Evolutionary conservation across 2,113 vertebrate species (phyloP), one percentile per base, ranked within the genome.

Genomic region (Brachirus orientalis): DNA sequence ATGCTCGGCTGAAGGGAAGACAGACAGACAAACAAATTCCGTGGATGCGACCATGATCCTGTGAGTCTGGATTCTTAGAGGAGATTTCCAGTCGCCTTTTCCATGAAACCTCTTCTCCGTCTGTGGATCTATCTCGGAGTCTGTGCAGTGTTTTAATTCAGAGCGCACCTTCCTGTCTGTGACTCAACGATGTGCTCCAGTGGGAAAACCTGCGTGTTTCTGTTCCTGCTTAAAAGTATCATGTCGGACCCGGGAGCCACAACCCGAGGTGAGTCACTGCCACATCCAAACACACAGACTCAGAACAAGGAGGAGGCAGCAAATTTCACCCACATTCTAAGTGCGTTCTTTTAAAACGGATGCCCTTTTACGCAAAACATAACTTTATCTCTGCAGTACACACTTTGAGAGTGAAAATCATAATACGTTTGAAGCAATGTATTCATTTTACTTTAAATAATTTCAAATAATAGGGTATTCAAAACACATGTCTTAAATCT

Each of bases 261-360:
- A 10, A 93, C 92, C 83, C 91, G 92, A 88, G 93, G 93, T 94
- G 88, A 89, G 91, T 53, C n/a, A 18, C 33, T 20, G 16, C 11
- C 2, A 2, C 48, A 37, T 8, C 44, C 4, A 4, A 51, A 7
- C 52, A 35, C 28, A 48, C 17, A 9, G 55, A 3, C 16, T 16
- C 35, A 40, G 28, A 40, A 40, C 38, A 40, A 40, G 9, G 13
- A 16, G 13, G 20, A 19, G 56, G 53, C 44, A 45, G 11, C 52
- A 41, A 3, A 62, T 62, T 1, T 18, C 16, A 52, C 13, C 1
- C 41, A 40, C 11, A 28, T 28, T 28, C 6, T 4, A 28, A 28
- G 28, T 28, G 6, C 6, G 3, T 28, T 28, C 28, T 28, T n/a
- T n/a, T n/a, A n/a, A n/a, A n/a, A n/a, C n/a, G n/a, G n/a, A n/a